phyloP scores from a whole-genome alignment of 2,888 invertebrate genomes.

The Alloscopus bannaensis region DNA sequence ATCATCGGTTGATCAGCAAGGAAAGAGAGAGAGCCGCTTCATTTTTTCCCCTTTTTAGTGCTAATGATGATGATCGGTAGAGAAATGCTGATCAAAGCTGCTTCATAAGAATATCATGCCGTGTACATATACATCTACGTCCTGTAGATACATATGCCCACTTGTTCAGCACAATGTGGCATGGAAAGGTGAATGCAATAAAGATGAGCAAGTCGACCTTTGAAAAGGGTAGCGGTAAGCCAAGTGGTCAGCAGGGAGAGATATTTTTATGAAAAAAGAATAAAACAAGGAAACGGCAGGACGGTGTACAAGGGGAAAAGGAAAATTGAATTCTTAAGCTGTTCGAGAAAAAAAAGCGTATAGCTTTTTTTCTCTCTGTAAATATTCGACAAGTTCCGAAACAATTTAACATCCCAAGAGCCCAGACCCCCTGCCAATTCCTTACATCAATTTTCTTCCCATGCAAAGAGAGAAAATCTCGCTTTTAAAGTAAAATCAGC shows the following conservation, averaged over 20 bases:
- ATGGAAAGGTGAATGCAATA: too few relatives aligned
- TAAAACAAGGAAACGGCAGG: conserved; percentile 7
- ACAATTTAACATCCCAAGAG: conserved; percentile 56
- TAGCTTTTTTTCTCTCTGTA: conserved; percentile 21
- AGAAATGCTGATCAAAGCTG: too few relatives aligned
- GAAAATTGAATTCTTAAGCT: conserved; percentile 24
- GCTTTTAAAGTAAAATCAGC: conserved; percentile 19
- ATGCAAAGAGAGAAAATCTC: not conserved
- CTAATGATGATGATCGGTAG: too few relatives aligned
- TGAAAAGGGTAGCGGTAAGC: conserved; percentile 40
- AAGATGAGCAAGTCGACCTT: too few relatives aligned
- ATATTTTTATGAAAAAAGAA: conserved; percentile 29
- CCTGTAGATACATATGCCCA: too few relatives aligned
- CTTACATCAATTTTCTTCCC: conserved; percentile 42
- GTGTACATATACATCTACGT: too few relatives aligned
- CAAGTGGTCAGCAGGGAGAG: conserved; percentile 38
- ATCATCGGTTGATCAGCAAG: not conserved
- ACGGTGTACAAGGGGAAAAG: not conserved
- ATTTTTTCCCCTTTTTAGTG: not conserved
- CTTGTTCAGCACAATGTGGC: too few relatives aligned
- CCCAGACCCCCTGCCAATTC: conserved; percentile 37
- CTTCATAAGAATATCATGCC: too few relatives aligned
- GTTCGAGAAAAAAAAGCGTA: conserved; percentile 18
- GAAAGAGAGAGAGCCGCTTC: not conserved
- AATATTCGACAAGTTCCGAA: conserved; percentile 41